A percentile compares a stretch with the other conserved stretches of the same genome.
phyloP scores from a whole-genome alignment of 2,113 vertebrate genomes.

The Calonectris borealis region DNA sequence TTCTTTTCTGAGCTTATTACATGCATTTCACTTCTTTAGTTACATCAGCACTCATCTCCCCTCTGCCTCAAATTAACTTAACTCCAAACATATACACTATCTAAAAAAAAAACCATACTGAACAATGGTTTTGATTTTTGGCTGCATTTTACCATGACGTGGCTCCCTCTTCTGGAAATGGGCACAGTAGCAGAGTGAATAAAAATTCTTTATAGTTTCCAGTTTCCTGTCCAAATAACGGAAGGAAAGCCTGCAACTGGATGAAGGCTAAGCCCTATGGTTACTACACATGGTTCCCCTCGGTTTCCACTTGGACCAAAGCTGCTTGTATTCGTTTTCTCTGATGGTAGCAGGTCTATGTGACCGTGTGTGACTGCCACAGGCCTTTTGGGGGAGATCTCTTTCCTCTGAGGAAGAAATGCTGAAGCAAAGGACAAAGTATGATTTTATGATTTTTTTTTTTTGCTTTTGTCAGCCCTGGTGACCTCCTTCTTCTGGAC shows the following conservation, averaged over 20 bases:
- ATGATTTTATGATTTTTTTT: not conserved
- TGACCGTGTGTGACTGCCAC: not conserved
- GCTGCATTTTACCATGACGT: not conserved
- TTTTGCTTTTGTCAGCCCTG: not conserved
- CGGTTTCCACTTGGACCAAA: not conserved
- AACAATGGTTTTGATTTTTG: not conserved
- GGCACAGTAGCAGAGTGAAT: not conserved
- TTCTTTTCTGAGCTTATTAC: not conserved
- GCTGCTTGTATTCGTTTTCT: rapidly evolving
- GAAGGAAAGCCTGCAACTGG: not conserved
- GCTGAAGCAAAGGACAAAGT: not conserved
- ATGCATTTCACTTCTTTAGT: not conserved
- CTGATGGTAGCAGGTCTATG: not conserved
- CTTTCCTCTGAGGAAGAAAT: not conserved
- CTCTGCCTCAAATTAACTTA: not conserved
- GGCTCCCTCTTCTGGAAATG: conserved; percentile 55
- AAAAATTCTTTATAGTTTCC: not conserved
- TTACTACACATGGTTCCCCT: not conserved
- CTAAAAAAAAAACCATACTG: not conserved
- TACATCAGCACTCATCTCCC: not conserved
- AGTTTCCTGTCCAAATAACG: not conserved
- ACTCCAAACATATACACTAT: not conserved
- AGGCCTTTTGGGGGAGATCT: not conserved
- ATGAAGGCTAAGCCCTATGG: not conserved
- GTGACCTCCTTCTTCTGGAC: not conserved